Evolutionary conservation across 92 coral and sea anemone species (phyloP).

Genomic region (Epizoanthus stellaris): DNA sequence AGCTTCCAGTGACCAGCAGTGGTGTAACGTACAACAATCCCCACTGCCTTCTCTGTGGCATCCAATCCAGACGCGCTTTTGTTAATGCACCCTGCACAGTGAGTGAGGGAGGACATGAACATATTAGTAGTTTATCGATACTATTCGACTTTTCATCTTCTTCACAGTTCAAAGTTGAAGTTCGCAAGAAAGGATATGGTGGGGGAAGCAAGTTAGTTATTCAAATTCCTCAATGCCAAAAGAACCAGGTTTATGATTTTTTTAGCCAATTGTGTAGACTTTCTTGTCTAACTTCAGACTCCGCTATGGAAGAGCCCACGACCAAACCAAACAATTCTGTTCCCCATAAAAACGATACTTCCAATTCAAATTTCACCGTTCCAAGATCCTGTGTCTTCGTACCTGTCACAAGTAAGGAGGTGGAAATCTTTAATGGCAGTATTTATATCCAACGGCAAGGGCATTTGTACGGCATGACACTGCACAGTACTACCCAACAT

Average conservation of each 20-base stretch:
- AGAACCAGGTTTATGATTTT: constrained; percentile 1
- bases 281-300: not conserved
- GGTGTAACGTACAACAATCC: not conserved
- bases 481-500: not conserved
- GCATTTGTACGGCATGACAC: not conserved
- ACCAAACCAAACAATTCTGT: not conserved
- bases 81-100: not conserved
- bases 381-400: not conserved
- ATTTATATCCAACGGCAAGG: not conserved
- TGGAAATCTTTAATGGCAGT: constrained; percentile 4
- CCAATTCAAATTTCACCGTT: not conserved
- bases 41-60: constrained; percentile 10
- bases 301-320: not conserved
- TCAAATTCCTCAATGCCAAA: not conserved
- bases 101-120: not conserved
- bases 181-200: not conserved
- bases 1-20: not conserved
- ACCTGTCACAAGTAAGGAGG: not conserved
- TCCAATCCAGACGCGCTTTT: too few relatives aligned
- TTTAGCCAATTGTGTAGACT: constrained; percentile 5
- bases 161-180: not conserved
- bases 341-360: not conserved
- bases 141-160: not conserved
- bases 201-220: not conserved
- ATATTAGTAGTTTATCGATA: not conserved